Percentiles rank a stretch among this genome's conserved stretches.
phyloP scores from a whole-genome alignment of 2,797 vertebrate species.

The Anguilla megastoma region DNA sequence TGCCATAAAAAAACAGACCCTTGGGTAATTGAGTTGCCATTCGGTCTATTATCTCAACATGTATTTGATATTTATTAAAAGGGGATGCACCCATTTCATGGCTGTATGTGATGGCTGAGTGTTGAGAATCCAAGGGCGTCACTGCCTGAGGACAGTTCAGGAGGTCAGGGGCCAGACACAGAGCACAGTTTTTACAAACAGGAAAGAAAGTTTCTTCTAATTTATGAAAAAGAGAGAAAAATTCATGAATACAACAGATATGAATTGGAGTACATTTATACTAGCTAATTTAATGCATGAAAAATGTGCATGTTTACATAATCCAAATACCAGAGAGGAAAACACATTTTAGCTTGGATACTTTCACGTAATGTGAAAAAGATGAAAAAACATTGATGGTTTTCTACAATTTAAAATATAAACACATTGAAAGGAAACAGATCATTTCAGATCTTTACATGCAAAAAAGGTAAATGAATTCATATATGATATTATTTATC shows the following conservation, averaged over 20 bases:
- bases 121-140: not conserved
- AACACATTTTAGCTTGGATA: not conserved
- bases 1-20: conserved; percentile 3
- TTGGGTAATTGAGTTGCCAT: not conserved
- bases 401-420: too few relatives aligned
- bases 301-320: not conserved
- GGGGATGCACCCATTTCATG: conserved; percentile 19
- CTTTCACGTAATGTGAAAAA: too few relatives aligned
- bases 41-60: not conserved
- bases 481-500: not conserved
- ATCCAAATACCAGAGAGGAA: not conserved
- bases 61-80: conserved; percentile 4
- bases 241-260: not conserved
- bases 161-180: not conserved
- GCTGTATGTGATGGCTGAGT: not conserved
- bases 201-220: not conserved
- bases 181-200: not conserved
- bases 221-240: not conserved
- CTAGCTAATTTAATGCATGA: not conserved
- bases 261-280: not conserved
- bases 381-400: too few relatives aligned
- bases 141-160: not conserved
- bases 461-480: not conserved
- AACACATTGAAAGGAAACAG: not conserved
- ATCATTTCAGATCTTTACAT: not conserved